Evolutionary conservation across 2,797 vertebrate genomes (phyloP).

Genomic region (Valencia hispanica): DNA sequence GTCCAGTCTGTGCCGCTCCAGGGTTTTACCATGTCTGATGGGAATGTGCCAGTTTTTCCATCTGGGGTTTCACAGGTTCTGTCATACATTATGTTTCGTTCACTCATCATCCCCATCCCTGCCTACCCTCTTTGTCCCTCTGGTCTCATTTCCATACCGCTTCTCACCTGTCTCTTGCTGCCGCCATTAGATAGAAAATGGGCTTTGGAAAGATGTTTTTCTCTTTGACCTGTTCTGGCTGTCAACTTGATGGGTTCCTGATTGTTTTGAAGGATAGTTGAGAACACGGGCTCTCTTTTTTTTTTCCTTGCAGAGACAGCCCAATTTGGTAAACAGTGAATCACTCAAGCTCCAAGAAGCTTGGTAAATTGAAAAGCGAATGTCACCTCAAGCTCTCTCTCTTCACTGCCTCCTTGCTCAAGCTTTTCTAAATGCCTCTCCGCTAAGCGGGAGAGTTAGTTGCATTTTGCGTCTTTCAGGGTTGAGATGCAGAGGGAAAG

Average conservation of each 20-base stretch:
- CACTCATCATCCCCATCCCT: slow-evolving; percentile 62
- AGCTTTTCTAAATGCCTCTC: slow-evolving; percentile 60
- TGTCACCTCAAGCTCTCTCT: slow-evolving; percentile 63
- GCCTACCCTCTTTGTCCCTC: slow-evolving; percentile 53
- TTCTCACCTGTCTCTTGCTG: slow-evolving; percentile 61
- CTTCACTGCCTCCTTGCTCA: slow-evolving; percentile 55
- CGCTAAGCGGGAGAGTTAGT: slow-evolving; percentile 66
- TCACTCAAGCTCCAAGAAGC: slow-evolving; percentile 62
- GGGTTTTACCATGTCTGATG: slow-evolving; percentile 54
- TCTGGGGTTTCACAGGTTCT: slow-evolving; percentile 60
- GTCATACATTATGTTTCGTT: slow-evolving; percentile 71
- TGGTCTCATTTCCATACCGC: slow-evolving; percentile 66
- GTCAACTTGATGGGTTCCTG: slow-evolving; percentile 73
- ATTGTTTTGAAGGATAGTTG: slow-evolving; percentile 74
- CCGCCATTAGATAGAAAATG: slow-evolving; percentile 61
- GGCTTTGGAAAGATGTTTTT: slow-evolving; percentile 67
- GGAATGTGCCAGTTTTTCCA: slow-evolving; percentile 65
- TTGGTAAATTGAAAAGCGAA: slow-evolving; percentile 71
- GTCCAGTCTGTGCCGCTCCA: slow-evolving; percentile 49
- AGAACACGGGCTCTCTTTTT: slow-evolving; percentile 56
- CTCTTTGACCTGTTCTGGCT: slow-evolving; percentile 63
- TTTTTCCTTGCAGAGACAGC: slow-evolving; percentile 54
- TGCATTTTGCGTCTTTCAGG: slow-evolving; percentile 57
- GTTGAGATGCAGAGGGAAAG: slow-evolving; percentile 42
- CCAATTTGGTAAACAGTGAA: slow-evolving; percentile 75